Evolutionary conservation across 1,140 invertebrate species (phyloP).

Genomic region (Lepidostoma basale): DNA sequence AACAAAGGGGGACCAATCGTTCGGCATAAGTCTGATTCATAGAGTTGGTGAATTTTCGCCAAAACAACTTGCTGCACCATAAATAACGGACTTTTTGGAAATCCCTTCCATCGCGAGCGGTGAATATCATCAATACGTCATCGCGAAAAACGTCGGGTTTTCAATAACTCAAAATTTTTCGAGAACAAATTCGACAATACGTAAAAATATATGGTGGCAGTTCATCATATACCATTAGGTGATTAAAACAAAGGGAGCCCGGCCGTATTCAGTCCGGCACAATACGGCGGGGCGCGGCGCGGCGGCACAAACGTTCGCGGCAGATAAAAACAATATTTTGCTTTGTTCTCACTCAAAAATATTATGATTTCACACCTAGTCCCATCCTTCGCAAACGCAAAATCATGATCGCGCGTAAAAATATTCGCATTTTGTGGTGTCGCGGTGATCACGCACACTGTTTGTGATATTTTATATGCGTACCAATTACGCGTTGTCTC

Average conservation of each 20-base stretch:
- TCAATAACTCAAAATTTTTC: slow-evolving; percentile 18
- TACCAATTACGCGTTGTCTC: no score
- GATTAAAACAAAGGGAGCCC: slow-evolving; percentile 15
- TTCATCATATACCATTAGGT: slow-evolving; percentile 20
- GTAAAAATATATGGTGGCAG: slow-evolving; percentile 22
- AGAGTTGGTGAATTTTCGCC: neutral
- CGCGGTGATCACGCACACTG: no score
- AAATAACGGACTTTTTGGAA: slow-evolving; percentile 19
- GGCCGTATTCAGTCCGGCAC: slow-evolving; percentile 3
- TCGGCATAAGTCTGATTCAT: slow-evolving; percentile 15
- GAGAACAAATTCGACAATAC: slow-evolving; percentile 18
- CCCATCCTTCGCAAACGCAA: neutral
- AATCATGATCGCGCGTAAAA: neutral
- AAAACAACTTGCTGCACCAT: neutral
- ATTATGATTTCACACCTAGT: slow-evolving; percentile 5
- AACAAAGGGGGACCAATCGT: no score
- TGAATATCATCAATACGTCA: slow-evolving; percentile 23
- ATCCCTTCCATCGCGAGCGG: slow-evolving; percentile 12
- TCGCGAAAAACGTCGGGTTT: slow-evolving; percentile 18
- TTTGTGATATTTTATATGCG: no score
- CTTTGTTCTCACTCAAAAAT: slow-evolving; percentile 10
- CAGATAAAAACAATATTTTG: slow-evolving; percentile 20
- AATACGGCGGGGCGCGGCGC: neutral
- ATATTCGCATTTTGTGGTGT: neutral
- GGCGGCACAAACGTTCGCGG: neutral